Conservation (phyloP, 2,888 invertebrate genomes). For the Choristoneura rosaceana region DNA sequence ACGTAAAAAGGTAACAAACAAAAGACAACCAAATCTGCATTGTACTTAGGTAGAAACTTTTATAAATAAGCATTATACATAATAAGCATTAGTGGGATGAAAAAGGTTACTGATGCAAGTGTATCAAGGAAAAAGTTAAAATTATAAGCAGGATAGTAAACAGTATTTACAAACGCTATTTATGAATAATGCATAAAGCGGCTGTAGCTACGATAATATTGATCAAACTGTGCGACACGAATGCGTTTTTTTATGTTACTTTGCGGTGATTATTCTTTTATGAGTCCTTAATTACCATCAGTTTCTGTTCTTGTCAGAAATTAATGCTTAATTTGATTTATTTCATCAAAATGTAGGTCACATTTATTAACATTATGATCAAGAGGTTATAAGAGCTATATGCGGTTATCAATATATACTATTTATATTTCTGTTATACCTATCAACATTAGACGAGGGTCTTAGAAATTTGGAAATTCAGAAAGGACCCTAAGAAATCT, state of each 20-base stretch:
- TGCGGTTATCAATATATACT: neutral
- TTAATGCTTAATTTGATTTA: neutral
- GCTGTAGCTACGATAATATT: neutral
- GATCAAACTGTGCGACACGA: neutral
- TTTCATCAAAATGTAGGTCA: neutral
- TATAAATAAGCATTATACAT: too few relatives aligned
- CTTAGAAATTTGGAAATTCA: too few relatives aligned
- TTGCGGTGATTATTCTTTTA: neutral
- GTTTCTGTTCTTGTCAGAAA: neutral
- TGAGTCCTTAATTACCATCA: conserved; percentile 2
- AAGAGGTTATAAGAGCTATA: neutral
- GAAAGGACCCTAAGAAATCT: too few relatives aligned
- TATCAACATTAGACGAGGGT: too few relatives aligned
- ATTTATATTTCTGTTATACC: neutral
- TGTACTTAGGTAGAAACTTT: too few relatives aligned
- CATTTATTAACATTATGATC: neutral
- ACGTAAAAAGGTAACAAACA: too few relatives aligned
- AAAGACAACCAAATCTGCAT: too few relatives aligned
- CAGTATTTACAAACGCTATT: neutral
- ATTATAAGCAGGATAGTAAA: neutral
- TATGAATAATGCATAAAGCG: neutral
- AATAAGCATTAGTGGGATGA: too few relatives aligned
- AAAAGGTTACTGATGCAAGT: too few relatives aligned
- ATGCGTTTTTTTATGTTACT: neutral
- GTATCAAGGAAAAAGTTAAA: too few relatives aligned